Evolutionary conservation across 2,797 vertebrate genomes (phyloP).

Genomic region (Perodicticus potto): DNA sequence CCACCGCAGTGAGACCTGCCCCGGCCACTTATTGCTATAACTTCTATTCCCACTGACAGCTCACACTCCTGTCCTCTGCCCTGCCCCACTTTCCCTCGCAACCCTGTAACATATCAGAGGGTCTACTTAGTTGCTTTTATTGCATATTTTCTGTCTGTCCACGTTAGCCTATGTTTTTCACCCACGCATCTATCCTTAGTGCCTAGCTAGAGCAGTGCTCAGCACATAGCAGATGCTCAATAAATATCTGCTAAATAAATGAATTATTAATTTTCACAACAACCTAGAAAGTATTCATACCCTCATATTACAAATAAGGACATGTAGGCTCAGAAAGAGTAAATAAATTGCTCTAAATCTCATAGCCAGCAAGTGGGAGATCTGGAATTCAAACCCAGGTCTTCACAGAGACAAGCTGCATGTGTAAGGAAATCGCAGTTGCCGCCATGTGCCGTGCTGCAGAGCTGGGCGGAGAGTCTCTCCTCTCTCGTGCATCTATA

Average conservation of each 20-base stretch:
- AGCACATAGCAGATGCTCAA: neutral
- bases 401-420: neutral
- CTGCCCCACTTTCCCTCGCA: neutral
- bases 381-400: neutral
- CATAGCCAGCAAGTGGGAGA: neutral
- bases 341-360: neutral
- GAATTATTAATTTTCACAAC: neutral
- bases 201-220: neutral
- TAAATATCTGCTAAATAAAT: constrained; percentile 33
- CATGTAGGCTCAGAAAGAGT: neutral
- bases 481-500: neutral
- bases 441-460: neutral
- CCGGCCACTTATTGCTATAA: neutral
- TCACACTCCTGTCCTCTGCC: neutral
- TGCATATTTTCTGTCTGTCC: neutral
- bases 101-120: neutral
- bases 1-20: constrained; percentile 6
- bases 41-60: neutral
- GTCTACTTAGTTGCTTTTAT: neutral
- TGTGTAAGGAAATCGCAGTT: neutral
- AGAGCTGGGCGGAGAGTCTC: neutral
- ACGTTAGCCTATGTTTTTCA: neutral
- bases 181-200: neutral
- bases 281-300: constrained; percentile 26
- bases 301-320: constrained; percentile 23